Evolutionary conservation across 2,888 invertebrate genomes (phyloP), one percentile per base, ranked within the genome.

Genomic region (Parthenolecanium corni): DNA sequence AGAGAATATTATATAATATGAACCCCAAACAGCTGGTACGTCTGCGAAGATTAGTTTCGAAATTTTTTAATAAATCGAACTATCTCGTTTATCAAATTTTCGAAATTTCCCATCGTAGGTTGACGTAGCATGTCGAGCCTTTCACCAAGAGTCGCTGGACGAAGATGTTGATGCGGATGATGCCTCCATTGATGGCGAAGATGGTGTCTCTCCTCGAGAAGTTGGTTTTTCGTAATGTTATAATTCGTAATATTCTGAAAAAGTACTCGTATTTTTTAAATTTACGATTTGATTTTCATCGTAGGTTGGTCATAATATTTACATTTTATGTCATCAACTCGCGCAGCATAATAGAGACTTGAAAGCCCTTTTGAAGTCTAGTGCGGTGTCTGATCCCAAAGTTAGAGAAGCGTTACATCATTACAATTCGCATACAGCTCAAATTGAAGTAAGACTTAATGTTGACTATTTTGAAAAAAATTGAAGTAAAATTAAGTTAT

Each of bases 291-390:
- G 16, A 21, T 21, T 31, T 31, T 44, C 5, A 44, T 52, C 64
- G 0, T 69, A 83, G 82, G 97, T 98, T 67, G 98, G 98, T 0
- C 98, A 99, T 78, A 97, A 98, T 75, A 95, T 98, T 74, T 98
- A 97, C 75, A 98, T 98, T 71, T 80, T 99, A 64, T 97, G 97
- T 70, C 96, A 98, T 78, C 97, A 99, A 79, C 78, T 98, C 71
- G 89, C 96, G 0, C 89, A 91, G 66, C 96, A 98, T 76, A 96
- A 95, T 76, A 91, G 91, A 75, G 96, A 96, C 72, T 76, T 99
- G 72, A 86, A 91, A 14, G 80, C 84, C 18, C 77, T 93, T 66
- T 78, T 97, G 62, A 89, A 92, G 71, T 85, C 88, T 12, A 79
- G 82, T 12, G 83, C 84, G 67, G 78, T 76, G 61, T 81, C 78